A percentile compares a stretch with the other conserved stretches of the same genome.
phyloP scores from a whole-genome alignment of 1,140 invertebrate species.

The Laupala kohalensis region DNA sequence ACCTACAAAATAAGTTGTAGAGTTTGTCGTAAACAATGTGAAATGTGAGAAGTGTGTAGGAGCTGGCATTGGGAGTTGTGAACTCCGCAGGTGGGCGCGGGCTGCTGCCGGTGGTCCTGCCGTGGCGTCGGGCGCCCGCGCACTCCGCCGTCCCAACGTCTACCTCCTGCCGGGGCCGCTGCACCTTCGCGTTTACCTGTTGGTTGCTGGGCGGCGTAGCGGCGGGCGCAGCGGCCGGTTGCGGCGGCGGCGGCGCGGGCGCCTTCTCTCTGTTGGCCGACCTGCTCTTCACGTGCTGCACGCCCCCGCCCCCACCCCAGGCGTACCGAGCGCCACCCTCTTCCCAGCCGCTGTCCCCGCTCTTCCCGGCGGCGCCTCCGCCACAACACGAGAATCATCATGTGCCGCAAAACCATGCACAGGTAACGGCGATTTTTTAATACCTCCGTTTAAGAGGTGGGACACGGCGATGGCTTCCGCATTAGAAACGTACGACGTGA shows the following conservation, averaged over 20 bases:
- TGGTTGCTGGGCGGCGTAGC: conserved; percentile 49
- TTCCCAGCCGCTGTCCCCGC: too few species aligned
- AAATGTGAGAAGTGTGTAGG: too few species aligned
- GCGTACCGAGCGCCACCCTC: background rate
- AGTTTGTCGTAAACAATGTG: too few species aligned
- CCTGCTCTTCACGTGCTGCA: conserved; percentile 56
- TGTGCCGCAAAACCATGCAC: background rate
- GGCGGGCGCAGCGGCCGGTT: conserved; percentile 32
- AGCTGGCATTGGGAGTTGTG: background rate
- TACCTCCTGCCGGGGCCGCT: conserved; percentile 29
- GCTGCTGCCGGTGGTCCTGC: background rate
- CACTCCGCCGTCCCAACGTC: too few species aligned
- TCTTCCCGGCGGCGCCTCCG: too few species aligned
- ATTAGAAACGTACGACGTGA: too few species aligned
- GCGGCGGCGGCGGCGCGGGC: conserved; percentile 32
- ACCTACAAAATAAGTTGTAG: too few species aligned
- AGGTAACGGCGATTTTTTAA: too few species aligned
- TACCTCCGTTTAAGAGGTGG: too few species aligned
- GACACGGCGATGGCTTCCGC: too few species aligned
- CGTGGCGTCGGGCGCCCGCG: too few species aligned
- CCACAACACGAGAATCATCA: background rate
- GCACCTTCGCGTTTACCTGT: conserved; percentile 53
- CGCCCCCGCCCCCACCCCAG: conserved; percentile 20
- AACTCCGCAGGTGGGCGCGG: too few species aligned
- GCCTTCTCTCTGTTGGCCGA: conserved; percentile 19